These are phyloP conservation scores for Lycophotia porphyrea DNA, from an alignment of 2,888 invertebrate genomes.

Conservation along the genomic window DNA sequence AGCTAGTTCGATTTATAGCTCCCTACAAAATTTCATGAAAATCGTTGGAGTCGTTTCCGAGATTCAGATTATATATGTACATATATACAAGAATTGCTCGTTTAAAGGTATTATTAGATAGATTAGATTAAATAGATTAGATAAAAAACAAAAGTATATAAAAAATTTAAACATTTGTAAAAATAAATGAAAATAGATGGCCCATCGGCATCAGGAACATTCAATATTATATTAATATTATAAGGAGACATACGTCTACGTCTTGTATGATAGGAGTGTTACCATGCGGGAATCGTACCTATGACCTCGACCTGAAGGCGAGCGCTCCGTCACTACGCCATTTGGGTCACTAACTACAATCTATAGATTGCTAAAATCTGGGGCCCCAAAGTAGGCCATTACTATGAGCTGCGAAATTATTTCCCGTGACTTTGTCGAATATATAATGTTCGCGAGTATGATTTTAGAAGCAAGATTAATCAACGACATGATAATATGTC, in stretches of 20 bases:
- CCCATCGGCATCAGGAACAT: too few species aligned
- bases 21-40: too few species aligned
- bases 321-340: slow-evolving; percentile 17
- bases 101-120: too few species aligned
- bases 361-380: slow-evolving; percentile 27
- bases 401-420: slow-evolving; percentile 9
- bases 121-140: too few species aligned
- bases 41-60: too few species aligned
- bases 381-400: slow-evolving; percentile 29
- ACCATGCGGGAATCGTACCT: slow-evolving; percentile 29
- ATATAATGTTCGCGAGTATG: neutral
- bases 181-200: too few species aligned
- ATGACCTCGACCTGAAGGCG: slow-evolving; percentile 39
- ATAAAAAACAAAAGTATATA: too few species aligned
- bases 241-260: neutral
- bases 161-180: too few species aligned
- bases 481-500: neutral
- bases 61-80: too few species aligned
- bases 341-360: slow-evolving; percentile 39
- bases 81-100: too few species aligned
- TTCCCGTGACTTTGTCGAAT: neutral
- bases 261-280: neutral
- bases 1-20: too few species aligned
- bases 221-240: too few species aligned
- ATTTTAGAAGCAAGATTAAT: neutral